Percentiles rank a stretch among this genome's conserved stretches.
Evolutionary conservation across 2,797 vertebrate genomes (phyloP).

Genomic region (Sebastes cheni): DNA sequence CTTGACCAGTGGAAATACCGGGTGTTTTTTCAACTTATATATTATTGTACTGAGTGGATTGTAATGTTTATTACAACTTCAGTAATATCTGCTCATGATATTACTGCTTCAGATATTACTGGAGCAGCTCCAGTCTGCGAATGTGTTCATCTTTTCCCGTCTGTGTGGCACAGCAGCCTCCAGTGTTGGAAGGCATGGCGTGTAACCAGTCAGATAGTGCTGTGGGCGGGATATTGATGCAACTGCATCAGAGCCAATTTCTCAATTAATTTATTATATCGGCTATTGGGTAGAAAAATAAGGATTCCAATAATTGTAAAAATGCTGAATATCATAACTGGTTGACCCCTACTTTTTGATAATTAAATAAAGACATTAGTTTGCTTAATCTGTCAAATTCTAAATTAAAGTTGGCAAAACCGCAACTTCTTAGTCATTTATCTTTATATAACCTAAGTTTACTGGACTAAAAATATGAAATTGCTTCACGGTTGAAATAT

Average conservation of each 20-base stretch:
- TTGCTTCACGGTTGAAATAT: neutral
- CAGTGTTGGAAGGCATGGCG: no score
- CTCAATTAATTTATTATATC: neutral
- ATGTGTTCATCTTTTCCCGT: neutral
- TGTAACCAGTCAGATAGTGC: no score
- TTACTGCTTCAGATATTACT: no score
- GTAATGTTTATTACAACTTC: neutral
- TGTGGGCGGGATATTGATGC: no score
- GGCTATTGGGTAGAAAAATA: neutral
- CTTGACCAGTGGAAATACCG: neutral
- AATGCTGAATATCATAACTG: neutral
- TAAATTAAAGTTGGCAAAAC: neutral
- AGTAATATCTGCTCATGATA: no score
- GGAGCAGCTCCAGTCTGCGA: neutral
- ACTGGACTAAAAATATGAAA: neutral
- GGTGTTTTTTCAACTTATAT: neutral
- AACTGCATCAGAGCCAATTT: neutral
- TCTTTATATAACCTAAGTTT: neutral
- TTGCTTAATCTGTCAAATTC: neutral
- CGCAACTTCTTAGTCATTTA: neutral
- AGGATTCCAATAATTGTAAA: neutral
- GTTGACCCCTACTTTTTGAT: neutral
- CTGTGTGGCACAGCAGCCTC: no score
- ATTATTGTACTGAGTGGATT: neutral
- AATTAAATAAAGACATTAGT: neutral